Evolutionary conservation across 2,888 invertebrate genomes (phyloP), one percentile per base, ranked within the genome.

Genomic region (Parnassius apollo): DNA sequence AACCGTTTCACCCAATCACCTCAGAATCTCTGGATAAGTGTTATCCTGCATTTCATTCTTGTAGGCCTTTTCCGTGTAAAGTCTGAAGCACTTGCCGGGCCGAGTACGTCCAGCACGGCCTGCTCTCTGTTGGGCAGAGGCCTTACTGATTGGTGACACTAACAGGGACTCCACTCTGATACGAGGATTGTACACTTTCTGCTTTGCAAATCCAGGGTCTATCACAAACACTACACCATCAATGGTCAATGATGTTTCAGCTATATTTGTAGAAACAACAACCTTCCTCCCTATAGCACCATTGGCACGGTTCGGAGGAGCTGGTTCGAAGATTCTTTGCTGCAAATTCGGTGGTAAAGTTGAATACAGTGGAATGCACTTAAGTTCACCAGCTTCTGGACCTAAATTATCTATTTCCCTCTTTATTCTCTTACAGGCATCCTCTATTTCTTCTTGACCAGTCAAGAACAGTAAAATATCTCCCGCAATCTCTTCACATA

Each of bases 161-260:
- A 99, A 91, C 12, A 99, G 93, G 2, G 99, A 99, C 88, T 99
- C 99, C 4, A 99, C 99, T 11, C 99, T 94, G 73, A 88, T 88
- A 4, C 97, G 92, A 0, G 97, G 97, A 80, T 97, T 97, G 81
- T 97, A 97, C 7, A 97, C 97, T 92, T 99, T 99, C 84, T 99
- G 99, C 80, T 99, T 99, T 0, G 99, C 98, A 89, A 99, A 99
- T 10, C 99, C 99, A 0, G 99, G 99, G 88, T 99, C 99, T 78
- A 99, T 99, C 10, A 99, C 99, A 82, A 99, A 99, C 11, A 99
- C 99, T 1, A 99, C 99, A 56, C 99, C 99, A 77, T 99, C 99
- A 75, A 99, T 99, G 7, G 99, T 99, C 35, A 99, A 88, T 0
- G 99, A 99, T 0, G 99, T 99, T 91, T 99, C 99, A 0, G 99